Conservation (phyloP, 2,113 vertebrate genomes). For the Thryonomys swinderianus region DNA sequence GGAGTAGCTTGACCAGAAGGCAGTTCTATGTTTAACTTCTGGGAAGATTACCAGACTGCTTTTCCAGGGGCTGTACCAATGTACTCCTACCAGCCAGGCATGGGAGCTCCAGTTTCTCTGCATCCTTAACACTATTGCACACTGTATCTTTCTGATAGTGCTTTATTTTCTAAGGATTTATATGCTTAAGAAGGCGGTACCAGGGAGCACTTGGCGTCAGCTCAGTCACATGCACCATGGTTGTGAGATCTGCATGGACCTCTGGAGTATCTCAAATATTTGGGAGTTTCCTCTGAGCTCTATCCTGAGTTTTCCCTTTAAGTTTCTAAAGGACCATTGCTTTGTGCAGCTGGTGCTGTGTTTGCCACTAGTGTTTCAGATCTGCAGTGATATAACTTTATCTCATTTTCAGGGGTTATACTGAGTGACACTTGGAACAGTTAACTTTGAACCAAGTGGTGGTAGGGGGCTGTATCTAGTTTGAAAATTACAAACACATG, state of each 20-base stretch:
- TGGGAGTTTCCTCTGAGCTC: neutral
- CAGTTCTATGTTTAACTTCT: neutral
- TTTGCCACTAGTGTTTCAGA: neutral
- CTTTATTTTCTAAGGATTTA: neutral
- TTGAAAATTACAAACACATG: neutral
- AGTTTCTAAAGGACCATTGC: neutral
- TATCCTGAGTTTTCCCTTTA: neutral
- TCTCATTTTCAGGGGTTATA: neutral
- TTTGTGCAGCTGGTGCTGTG: neutral
- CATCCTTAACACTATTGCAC: neutral
- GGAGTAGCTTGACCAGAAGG: neutral
- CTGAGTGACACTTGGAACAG: neutral
- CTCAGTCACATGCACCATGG: neutral
- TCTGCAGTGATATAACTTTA: neutral
- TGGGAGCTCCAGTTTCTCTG: neutral
- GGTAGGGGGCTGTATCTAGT: neutral
- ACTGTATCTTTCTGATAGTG: neutral
- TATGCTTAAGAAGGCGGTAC: neutral
- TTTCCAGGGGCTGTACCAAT: neutral
- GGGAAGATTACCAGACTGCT: neutral
- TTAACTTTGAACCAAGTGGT: neutral
- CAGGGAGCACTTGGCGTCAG: neutral
- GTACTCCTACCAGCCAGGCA: neutral
- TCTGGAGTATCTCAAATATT: too few species aligned
- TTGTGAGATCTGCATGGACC: neutral